Base-by-base conservation (phyloP, 2,797 vertebrate genomes). In the Diplodus sargus region DNA sequence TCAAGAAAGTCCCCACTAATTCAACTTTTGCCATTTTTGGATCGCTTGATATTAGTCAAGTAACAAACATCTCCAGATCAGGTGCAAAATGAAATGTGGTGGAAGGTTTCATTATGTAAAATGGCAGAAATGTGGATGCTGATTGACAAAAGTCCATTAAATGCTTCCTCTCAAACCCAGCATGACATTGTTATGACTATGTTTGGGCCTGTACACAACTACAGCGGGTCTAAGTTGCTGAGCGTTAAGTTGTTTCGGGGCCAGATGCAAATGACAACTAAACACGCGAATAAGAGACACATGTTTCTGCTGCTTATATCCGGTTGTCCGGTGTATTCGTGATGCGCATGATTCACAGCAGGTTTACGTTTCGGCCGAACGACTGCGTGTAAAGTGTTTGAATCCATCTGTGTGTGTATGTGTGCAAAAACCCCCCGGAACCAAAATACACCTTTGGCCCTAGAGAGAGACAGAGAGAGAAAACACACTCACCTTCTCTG, bases 401-500 rank as follows among this genome's bases (percentile, higher is more conserved):
- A 87, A 85, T 77, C 57, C 23, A 59, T 71, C 58, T 85, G 75
- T 53, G 75, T 78, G 57, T 52, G 18, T 79, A 25, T 25, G 28
- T 28, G 28, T 28, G 28, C 4, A 18, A 88, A 89, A 92, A 39
- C 34, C 62, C 79, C 28, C 84, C 78, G 87, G 87, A 93, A 94
- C 82, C 85, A 92, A 93, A 93, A 93, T 82, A 91, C 86, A 91
- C 93, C 91, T 94, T 93, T 93, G 89, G 78, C 88, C 79, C 89
- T 79, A 74, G 53, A 85, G 62, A 59, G 66, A 34, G n/a, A 75
- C 51, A 83, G 62, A 59, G 66, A 34, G n/a, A 62, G 64, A 51
- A 80, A 77, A 85, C 61, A 57, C 89, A 96, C 98, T 97, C 96
- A 99, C 98, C 98, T 96, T 99, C 98, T 95, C 96, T 96, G 95